A percentile compares a stretch with the other conserved stretches of the same genome.
phyloP scores from a whole-genome alignment of 2,113 vertebrate genomes.

The Rhinoptilus africanus region DNA sequence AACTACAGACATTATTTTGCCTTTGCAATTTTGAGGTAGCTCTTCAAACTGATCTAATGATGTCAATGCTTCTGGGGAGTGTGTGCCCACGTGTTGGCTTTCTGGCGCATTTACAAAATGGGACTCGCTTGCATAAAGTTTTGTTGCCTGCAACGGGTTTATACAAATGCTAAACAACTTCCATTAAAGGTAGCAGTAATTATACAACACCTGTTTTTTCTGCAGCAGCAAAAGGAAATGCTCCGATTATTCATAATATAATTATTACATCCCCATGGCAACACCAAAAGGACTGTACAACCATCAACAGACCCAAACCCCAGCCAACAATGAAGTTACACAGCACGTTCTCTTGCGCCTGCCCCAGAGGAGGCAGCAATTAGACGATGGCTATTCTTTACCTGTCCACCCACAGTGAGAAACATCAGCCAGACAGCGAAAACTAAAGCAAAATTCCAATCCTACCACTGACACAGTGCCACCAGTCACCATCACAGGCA shows the following conservation, averaged over 20 bases:
- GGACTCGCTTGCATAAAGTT: neutral
- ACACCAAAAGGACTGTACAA: neutral
- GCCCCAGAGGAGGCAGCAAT: neutral
- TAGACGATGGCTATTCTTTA: conserved; percentile 4
- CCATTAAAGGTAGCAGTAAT: neutral
- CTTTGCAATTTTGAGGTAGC: neutral
- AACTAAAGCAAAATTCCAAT: neutral
- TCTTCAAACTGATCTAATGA: neutral
- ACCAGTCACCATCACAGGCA: neutral
- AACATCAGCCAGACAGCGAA: neutral
- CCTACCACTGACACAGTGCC: neutral
- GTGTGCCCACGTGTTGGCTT: neutral
- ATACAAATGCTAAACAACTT: neutral
- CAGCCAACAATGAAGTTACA: neutral
- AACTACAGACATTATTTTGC: neutral
- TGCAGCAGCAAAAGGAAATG: neutral
- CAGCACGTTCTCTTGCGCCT: neutral
- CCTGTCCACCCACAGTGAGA: neutral
- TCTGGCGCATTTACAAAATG: neutral
- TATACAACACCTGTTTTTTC: neutral
- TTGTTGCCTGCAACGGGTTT: neutral
- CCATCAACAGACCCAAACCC: neutral
- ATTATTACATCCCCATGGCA: conserved; percentile 45
- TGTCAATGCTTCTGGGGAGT: neutral
- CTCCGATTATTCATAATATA: conserved; percentile 6